These are phyloP conservation scores for Syngnathus rostellatus DNA, from an alignment of 2,797 vertebrate species.

Conservation along the genomic window DNA sequence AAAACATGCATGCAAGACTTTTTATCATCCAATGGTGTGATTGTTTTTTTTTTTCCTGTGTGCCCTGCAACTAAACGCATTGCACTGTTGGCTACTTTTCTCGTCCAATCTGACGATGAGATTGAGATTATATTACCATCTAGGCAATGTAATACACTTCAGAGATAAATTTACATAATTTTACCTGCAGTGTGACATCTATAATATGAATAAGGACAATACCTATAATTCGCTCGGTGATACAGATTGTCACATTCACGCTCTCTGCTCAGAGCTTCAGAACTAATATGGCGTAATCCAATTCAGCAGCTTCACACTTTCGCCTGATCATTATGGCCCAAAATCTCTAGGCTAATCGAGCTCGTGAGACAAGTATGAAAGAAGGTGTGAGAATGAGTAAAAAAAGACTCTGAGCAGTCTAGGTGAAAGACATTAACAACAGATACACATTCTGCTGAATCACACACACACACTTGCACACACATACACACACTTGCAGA, in stretches of 20 bases:
- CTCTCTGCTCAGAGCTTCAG: constrained; percentile 18
- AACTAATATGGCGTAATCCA: constrained; percentile 23
- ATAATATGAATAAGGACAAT: constrained; percentile 4
- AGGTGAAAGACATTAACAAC: constrained; percentile 28
- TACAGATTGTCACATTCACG: constrained; percentile 22
- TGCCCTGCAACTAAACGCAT: no score
- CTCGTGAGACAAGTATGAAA: constrained; percentile 17
- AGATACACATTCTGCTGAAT: constrained; percentile 24
- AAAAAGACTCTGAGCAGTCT: constrained; percentile 20
- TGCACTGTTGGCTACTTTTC: background rate
- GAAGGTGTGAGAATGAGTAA: constrained; percentile 33
- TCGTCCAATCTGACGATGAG: background rate
- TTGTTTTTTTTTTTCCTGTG: no score
- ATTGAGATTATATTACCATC: background rate
- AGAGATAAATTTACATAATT: background rate
- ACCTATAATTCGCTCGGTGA: constrained; percentile 7
- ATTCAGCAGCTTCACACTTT: constrained; percentile 25
- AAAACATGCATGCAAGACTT: no score
- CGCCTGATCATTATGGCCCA: constrained; percentile 31
- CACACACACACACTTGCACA: constrained; percentile 20
- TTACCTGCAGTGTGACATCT: background rate
- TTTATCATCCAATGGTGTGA: no score
- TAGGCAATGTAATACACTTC: background rate
- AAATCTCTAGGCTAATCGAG: constrained; percentile 30
- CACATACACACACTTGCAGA: constrained; percentile 19